Conservation (phyloP, 2,113 vertebrate species). For the Apus apus region DNA sequence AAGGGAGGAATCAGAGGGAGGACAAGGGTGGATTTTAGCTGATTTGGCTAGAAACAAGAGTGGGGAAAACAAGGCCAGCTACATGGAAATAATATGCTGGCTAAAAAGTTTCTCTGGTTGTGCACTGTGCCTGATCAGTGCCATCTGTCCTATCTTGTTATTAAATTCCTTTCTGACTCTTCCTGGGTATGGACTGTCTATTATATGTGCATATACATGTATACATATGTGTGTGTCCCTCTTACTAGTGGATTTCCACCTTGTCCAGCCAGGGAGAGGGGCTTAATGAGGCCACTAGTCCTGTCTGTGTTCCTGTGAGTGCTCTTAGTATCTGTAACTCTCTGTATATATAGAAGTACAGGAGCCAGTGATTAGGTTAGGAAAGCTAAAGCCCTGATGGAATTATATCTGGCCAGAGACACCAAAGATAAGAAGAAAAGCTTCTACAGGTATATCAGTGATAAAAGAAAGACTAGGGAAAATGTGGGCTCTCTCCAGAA, state of each 20-base stretch:
- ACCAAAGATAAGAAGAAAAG: too few species aligned
- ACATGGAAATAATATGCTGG: not conserved
- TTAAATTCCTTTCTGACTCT: not conserved
- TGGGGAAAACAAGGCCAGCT: not conserved
- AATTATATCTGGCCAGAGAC: too few species aligned
- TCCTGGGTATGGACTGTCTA: not conserved
- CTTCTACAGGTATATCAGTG: too few species aligned
- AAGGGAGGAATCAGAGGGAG: not conserved
- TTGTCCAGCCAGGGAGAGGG: not conserved
- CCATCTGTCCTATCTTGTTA: not conserved
- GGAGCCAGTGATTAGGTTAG: too few species aligned
- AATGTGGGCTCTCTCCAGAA: too few species aligned
- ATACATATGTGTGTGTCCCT: fast-evolving
- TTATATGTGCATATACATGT: too few species aligned
- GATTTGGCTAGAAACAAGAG: not conserved
- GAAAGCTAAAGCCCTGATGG: too few species aligned
- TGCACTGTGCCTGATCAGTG: not conserved
- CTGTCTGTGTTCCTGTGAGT: not conserved
- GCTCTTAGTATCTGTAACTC: not conserved
- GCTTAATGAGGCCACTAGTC: not conserved
- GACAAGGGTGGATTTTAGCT: not conserved
- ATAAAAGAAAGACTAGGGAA: too few species aligned
- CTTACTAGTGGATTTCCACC: not conserved
- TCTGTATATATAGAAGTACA: not conserved
- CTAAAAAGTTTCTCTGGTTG: not conserved